Percentiles rank a stretch among this genome's conserved stretches.
phyloP scores from a whole-genome alignment of 2,888 invertebrate species.

The Vandiemenella viatica region DNA sequence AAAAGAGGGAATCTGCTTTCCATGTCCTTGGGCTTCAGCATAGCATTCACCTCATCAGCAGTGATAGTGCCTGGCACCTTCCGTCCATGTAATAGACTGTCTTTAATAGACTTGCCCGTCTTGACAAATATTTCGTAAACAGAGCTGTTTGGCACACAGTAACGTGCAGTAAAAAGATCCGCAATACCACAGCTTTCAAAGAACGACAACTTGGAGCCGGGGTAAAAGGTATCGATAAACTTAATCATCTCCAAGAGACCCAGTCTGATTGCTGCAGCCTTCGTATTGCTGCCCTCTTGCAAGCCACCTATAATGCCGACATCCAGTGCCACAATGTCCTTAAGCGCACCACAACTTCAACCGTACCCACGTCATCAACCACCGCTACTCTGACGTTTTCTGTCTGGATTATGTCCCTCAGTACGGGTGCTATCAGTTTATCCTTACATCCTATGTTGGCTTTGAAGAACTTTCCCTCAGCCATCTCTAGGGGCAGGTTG shows the following conservation, averaged over 20 bases:
- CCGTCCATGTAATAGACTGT: constrained; percentile 94
- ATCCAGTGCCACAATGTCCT: constrained; percentile 96
- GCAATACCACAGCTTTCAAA: constrained; percentile 98
- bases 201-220: constrained; percentile 78
- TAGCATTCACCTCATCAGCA: constrained; percentile 89
- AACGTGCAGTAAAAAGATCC: constrained; percentile 95
- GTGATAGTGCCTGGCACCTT: constrained; percentile 96
- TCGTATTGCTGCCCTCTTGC: constrained; percentile 90
- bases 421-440: constrained; percentile 53
- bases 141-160: constrained; percentile 89
- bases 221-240: constrained; percentile 86
- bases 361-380: constrained; percentile 92
- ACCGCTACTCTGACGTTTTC: constrained; percentile 91
- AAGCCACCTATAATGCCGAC: constrained; percentile 97
- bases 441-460: constrained; percentile 88
- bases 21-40: constrained; percentile 77
- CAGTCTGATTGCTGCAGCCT: constrained; percentile 92
- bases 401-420: constrained; percentile 86
- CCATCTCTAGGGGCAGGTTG: constrained; percentile 94
- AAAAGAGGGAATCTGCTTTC: constrained; percentile 82
- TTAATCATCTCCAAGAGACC: constrained; percentile 99
- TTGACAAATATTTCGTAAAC: constrained; percentile 91
- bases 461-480: constrained; percentile 94
- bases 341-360: constrained; percentile 98
- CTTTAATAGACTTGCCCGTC: constrained; percentile 80